Percentiles rank a stretch among this genome's conserved stretches.
Evolutionary conservation across 1,140 invertebrate species (phyloP).

Genomic region (Scaptomyza hsui): DNA sequence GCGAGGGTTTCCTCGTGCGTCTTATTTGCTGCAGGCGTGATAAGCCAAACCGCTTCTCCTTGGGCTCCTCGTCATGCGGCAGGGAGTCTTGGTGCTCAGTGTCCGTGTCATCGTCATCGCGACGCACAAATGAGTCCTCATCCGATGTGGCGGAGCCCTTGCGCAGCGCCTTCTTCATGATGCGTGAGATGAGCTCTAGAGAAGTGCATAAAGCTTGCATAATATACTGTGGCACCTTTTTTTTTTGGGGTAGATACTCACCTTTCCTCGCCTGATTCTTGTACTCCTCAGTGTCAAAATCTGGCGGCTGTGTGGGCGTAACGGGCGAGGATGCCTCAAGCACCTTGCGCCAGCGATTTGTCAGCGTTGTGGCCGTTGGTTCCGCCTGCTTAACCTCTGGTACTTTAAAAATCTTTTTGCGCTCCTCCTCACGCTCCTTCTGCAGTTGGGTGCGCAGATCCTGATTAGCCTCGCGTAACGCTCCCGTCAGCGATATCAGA

Average conservation of each 20-base stretch:
- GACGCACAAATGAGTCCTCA: slow-evolving; percentile 83
- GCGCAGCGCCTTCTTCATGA: slow-evolving; percentile 86
- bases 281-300: slow-evolving; percentile 80
- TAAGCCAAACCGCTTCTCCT: slow-evolving; percentile 67
- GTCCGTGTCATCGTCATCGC: slow-evolving; percentile 86
- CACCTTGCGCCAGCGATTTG: slow-evolving; percentile 83
- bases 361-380: slow-evolving; percentile 83
- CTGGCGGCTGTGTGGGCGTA: slow-evolving; percentile 75
- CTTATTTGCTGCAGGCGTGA: slow-evolving; percentile 78
- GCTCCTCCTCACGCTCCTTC: slow-evolving; percentile 95
- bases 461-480: slow-evolving; percentile 95
- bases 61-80: slow-evolving; percentile 85
- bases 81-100: slow-evolving; percentile 88
- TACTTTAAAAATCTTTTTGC: slow-evolving; percentile 96
- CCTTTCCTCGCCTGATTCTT: slow-evolving; percentile 82
- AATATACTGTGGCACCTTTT: slow-evolving; percentile 13
- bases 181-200: slow-evolving; percentile 87
- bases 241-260: slow-evolving; percentile 22
- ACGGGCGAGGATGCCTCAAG: slow-evolving; percentile 80
- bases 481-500: slow-evolving; percentile 94
- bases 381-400: slow-evolving; percentile 86
- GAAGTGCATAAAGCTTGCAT: slow-evolving; percentile 7
- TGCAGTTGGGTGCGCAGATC: slow-evolving; percentile 94
- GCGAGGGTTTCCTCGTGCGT: slow-evolving; percentile 75
- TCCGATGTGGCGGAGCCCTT: slow-evolving; percentile 86